A percentile compares a stretch with the other conserved stretches of the same genome.
These are phyloP conservation scores for Calidris pygmaea DNA, from an alignment of 2,113 vertebrate genomes.

Conservation along the genomic window DNA sequence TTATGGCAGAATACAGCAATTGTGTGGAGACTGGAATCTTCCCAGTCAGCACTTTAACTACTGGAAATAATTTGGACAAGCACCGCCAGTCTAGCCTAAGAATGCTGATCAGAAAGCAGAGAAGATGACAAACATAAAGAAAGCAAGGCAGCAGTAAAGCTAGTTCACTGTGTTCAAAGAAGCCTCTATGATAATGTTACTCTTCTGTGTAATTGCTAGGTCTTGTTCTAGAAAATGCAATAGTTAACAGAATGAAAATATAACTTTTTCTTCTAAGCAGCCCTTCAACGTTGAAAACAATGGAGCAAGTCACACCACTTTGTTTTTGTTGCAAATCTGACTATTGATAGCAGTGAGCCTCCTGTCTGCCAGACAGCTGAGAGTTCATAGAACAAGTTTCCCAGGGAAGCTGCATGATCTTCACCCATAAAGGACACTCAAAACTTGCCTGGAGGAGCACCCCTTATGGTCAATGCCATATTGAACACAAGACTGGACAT, in stretches of 20 bases:
- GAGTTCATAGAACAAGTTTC: background rate
- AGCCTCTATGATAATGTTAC: background rate
- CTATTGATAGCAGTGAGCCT: background rate
- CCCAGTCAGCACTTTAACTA: background rate
- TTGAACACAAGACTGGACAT: fast-evolving
- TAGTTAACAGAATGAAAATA: background rate
- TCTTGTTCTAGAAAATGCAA: background rate
- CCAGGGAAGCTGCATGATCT: background rate
- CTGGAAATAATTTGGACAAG: background rate
- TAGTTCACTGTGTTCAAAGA: background rate
- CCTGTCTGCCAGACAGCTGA: background rate
- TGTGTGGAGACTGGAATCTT: background rate
- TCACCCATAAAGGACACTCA: background rate
- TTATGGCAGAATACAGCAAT: background rate
- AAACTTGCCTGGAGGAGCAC: background rate
- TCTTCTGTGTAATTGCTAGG: background rate
- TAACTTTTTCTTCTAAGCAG: background rate
- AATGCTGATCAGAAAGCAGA: background rate
- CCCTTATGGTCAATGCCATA: fast-evolving
- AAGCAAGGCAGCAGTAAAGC: background rate
- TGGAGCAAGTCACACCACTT: background rate
- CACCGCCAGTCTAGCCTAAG: background rate
- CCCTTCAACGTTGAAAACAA: background rate
- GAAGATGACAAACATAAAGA: background rate
- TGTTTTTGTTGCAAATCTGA: background rate